A percentile compares a stretch with the other conserved stretches of the same genome.
Conservation (phyloP, 1,140 invertebrate genomes). For the Steinernema khuongi region DNA sequence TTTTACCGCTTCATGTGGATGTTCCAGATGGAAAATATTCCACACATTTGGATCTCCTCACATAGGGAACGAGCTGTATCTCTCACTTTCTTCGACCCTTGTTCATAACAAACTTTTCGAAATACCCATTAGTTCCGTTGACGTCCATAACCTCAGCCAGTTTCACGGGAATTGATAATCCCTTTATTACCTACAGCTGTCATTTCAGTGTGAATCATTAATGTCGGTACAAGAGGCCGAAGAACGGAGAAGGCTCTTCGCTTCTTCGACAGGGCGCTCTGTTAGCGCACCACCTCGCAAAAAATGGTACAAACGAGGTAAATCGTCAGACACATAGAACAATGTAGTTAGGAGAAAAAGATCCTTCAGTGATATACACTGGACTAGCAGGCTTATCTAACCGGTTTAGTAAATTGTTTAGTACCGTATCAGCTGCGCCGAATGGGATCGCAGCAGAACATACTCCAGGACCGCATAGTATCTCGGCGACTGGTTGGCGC, state of each 20-base stretch:
- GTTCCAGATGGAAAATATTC: no score
- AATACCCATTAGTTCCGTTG: background rate
- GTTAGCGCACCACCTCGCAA: conserved; percentile 50
- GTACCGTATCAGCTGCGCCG: conserved; percentile 19
- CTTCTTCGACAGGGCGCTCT: conserved; percentile 43
- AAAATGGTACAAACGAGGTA: conserved; percentile 49
- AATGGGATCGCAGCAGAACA: conserved; percentile 39
- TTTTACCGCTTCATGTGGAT: no score
- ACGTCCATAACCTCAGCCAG: background rate
- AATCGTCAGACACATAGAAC: no score
- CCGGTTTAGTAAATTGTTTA: conserved; percentile 22
- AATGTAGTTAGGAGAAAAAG: no score
- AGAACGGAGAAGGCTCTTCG: conserved; percentile 36
- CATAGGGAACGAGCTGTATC: background rate
- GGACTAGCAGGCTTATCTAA: conserved; percentile 12
- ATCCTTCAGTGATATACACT: background rate
- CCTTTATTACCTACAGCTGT: background rate
- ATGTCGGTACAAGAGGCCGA: conserved; percentile 18
- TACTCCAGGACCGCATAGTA: conserved; percentile 46
- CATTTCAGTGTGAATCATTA: conserved; percentile 1
- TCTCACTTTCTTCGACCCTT: background rate
- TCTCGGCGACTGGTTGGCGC: conserved; percentile 52
- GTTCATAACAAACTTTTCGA: background rate
- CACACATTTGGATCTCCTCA: no score
- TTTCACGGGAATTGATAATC: background rate